These are phyloP conservation scores for Geopemphigus sp. DNA, from an alignment of 1,140 invertebrate genomes.

Conservation along the genomic window DNA sequence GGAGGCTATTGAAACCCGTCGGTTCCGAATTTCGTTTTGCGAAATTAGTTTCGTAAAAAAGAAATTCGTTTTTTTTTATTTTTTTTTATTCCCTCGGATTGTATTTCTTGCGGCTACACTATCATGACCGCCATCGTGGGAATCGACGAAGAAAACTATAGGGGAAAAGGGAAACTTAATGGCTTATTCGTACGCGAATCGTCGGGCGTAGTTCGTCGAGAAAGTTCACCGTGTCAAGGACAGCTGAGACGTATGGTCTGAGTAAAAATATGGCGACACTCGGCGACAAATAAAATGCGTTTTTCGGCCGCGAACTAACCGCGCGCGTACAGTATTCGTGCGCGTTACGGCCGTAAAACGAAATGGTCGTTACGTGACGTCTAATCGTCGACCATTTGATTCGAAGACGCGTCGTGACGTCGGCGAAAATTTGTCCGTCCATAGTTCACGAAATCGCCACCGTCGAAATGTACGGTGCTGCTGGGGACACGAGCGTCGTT, in stretches of 20 bases:
- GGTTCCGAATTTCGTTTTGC: not conserved
- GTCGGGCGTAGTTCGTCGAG: not conserved
- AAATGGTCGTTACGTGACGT: not conserved
- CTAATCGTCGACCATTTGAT: too few species aligned
- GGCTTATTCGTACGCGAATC: too few species aligned
- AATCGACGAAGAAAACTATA: not conserved
- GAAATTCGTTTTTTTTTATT: not conserved
- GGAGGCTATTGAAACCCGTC: not conserved
- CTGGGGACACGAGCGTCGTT: constrained; percentile 7
- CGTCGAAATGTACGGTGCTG: too few species aligned
- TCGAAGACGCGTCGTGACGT: too few species aligned
- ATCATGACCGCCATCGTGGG: not conserved
- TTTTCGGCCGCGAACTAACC: too few species aligned
- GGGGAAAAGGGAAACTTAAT: not conserved
- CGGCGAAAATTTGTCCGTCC: not conserved
- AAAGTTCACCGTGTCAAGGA: too few species aligned
- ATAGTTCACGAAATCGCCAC: not conserved
- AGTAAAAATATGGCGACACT: too few species aligned
- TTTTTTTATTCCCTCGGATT: too few species aligned
- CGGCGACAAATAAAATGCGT: too few species aligned
- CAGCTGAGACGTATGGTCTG: too few species aligned
- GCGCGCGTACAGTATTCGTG: not conserved
- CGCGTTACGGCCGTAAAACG: too few species aligned
- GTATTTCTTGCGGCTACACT: not conserved
- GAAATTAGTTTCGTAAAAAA: not conserved